These are phyloP conservation scores for Syngnathus acus DNA, from an alignment of 2,797 vertebrate species.

Conservation along the genomic window DNA sequence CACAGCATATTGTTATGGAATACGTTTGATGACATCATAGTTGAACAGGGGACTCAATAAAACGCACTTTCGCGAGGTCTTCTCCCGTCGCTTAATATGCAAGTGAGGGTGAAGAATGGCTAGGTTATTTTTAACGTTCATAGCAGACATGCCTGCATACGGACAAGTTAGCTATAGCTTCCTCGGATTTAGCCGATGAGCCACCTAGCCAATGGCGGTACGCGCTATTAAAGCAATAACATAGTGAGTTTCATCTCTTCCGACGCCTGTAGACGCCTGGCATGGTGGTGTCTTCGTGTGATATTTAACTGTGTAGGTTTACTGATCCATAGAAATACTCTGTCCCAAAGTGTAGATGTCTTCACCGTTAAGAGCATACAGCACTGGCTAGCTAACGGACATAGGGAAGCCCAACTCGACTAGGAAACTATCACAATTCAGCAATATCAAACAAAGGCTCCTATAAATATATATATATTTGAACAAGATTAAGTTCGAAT, in stretches of 20 bases:
- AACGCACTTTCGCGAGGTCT: not conserved
- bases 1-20: not conserved
- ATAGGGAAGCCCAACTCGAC: slow-evolving; percentile 67
- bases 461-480: slow-evolving; percentile 9
- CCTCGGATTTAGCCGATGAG: slow-evolving; percentile 28
- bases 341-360: slow-evolving; percentile 34
- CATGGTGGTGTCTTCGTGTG: slow-evolving; percentile 9
- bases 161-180: slow-evolving; percentile 14
- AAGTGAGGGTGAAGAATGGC: not conserved
- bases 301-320: slow-evolving; percentile 8
- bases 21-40: not conserved
- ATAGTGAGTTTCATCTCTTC: not conserved
- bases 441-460: not conserved
- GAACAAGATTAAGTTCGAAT: slow-evolving; percentile 43
- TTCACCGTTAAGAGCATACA: slow-evolving; percentile 44
- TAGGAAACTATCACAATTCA: slow-evolving; percentile 6
- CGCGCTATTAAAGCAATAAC: slow-evolving; percentile 13
- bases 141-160: slow-evolving; percentile 1
- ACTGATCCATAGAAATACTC: slow-evolving; percentile 43
- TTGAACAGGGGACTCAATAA: not conserved
- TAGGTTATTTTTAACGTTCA: not conserved
- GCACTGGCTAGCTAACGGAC: slow-evolving; percentile 26
- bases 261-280: slow-evolving; percentile 8
- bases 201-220: slow-evolving; percentile 32
- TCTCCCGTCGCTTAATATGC: not conserved